phyloP scores from a whole-genome alignment of 1,140 invertebrate species.

The Hyles euphorbiae region DNA sequence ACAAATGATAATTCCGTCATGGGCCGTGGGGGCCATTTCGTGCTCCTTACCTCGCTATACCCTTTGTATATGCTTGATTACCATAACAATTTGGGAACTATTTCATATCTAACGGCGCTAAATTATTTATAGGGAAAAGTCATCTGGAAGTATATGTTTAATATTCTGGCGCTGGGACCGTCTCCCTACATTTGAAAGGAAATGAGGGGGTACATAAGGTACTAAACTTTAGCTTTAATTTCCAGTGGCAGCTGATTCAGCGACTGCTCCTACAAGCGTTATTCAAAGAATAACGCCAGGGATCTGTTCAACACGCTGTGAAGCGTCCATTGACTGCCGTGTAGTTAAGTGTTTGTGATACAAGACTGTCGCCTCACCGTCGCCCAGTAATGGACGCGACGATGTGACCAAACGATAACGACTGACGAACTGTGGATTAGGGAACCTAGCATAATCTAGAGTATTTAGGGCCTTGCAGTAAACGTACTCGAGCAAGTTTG shows the following conservation, averaged over 20 bases:
- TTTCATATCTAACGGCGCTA: no score
- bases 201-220: no score
- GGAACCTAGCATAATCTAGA: background rate
- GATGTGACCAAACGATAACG: constrained; percentile 22
- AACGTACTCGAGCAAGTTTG: background rate
- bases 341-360: constrained; percentile 11
- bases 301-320: constrained; percentile 68
- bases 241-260: constrained; percentile 73
- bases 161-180: no score
- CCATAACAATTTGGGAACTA: no score
- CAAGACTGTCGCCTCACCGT: background rate
- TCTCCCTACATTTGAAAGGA: no score
- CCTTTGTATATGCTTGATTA: no score
- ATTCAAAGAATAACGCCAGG: constrained; percentile 68
- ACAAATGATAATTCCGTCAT: no score
- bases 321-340: constrained; percentile 20
- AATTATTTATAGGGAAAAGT: no score
- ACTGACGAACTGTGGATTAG: constrained; percentile 10
- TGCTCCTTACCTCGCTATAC: no score
- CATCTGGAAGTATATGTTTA: no score
- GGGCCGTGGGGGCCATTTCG: no score
- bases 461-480: background rate
- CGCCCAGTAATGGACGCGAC: background rate
- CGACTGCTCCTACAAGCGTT: constrained; percentile 69
- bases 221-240: background rate